Evolutionary conservation across 2,888 invertebrate species (phyloP).

Genomic region (Tinea trinotella): DNA sequence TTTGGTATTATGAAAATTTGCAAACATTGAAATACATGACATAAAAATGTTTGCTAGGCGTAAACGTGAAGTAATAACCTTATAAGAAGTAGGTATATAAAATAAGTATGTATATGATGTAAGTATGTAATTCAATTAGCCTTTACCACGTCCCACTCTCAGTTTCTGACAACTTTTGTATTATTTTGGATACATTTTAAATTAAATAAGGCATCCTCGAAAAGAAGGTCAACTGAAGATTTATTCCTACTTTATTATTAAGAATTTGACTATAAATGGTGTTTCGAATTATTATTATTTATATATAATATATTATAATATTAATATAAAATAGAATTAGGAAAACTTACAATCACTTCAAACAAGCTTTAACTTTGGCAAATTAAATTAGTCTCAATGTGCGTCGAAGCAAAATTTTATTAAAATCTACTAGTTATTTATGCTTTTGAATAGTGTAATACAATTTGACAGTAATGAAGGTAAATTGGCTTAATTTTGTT

Average conservation of each 20-base stretch:
- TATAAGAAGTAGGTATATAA: not conserved
- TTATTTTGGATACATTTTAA: not conserved
- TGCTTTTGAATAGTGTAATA: conserved; percentile 33
- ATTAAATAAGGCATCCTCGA: not conserved
- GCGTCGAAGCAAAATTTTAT: conserved; percentile 2
- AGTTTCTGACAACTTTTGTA: not conserved
- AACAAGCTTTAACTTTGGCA: not conserved
- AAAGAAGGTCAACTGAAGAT: not conserved
- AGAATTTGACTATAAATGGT: too few relatives aligned
- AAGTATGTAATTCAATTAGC: not conserved
- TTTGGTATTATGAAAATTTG: too few relatives aligned
- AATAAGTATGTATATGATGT: not conserved
- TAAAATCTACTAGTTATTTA: conserved; percentile 29
- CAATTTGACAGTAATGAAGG: conserved; percentile 43
- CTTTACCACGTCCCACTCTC: not conserved
- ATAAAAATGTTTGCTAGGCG: not conserved
- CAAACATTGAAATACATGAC: too few relatives aligned
- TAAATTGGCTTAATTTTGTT: conserved; percentile 47
- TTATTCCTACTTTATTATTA: too few relatives aligned
- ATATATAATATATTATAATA: too few relatives aligned
- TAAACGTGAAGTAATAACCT: not conserved
- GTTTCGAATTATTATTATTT: too few relatives aligned
- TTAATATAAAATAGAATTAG: not conserved
- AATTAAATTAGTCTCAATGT: not conserved
- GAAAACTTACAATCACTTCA: not conserved